Evolutionary conservation across 2,113 vertebrate species (phyloP).

Genomic region (Sinocyclocheilus anshuiensis): DNA sequence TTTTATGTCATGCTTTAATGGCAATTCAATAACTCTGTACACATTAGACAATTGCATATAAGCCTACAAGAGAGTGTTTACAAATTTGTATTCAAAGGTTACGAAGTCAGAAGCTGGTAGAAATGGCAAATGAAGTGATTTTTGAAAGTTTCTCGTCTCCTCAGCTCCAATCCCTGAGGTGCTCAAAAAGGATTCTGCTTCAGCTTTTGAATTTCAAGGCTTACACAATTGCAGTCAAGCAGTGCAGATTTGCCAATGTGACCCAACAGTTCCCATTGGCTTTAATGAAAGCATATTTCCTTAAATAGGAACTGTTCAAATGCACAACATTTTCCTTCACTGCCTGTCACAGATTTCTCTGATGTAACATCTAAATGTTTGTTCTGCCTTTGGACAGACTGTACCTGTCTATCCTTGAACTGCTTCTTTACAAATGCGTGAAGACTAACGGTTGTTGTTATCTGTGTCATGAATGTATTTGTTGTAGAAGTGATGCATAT

Average conservation of each 20-base stretch:
- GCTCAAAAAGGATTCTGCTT: slow-evolving; percentile 38
- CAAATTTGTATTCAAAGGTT: slow-evolving; percentile 10
- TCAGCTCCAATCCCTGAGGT: slow-evolving; percentile 18
- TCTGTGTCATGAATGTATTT: not conserved
- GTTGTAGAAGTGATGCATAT: not conserved
- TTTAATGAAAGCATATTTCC: slow-evolving; percentile 36
- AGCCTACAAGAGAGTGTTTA: not conserved
- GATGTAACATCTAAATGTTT: not conserved
- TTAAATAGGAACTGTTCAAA: slow-evolving; percentile 1
- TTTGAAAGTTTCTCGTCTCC: slow-evolving; percentile 26
- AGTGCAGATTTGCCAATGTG: slow-evolving; percentile 34
- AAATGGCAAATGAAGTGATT: slow-evolving; percentile 29
- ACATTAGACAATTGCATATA: not conserved
- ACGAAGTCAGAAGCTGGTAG: not conserved
- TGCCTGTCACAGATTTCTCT: not conserved
- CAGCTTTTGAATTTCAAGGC: slow-evolving; percentile 24
- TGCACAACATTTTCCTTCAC: not conserved
- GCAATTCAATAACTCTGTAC: not conserved
- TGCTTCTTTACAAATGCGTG: not conserved
- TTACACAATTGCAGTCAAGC: slow-evolving; percentile 36
- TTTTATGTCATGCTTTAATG: not conserved
- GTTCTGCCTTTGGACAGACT: not conserved
- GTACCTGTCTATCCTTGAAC: not conserved
- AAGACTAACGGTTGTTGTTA: not conserved
- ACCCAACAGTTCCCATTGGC: not conserved